Percentiles rank a stretch among this genome's conserved stretches.
These are phyloP conservation scores for Aurelia aurita complex sp. Pacific DNA, from an alignment of 30 jellyfish, hydroid and myxozoan species.

Conservation along the genomic window DNA sequence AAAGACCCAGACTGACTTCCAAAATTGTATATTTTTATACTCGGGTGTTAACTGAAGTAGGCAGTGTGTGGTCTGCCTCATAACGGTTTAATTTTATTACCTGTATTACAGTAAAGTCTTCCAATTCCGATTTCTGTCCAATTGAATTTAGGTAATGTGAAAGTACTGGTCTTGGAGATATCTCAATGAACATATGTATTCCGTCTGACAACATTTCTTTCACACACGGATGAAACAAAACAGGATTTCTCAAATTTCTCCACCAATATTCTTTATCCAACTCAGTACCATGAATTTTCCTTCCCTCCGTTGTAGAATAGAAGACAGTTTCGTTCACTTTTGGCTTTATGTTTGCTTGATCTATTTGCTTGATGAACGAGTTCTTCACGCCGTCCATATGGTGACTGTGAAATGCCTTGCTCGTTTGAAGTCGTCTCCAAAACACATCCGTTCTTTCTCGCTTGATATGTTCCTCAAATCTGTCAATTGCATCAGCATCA, in stretches of 20 bases:
- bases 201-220: slow-evolving; percentile 22
- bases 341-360: slow-evolving; percentile 23
- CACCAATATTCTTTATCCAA: slow-evolving; percentile 46
- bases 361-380: slow-evolving; percentile 12
- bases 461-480: slow-evolving; percentile 12
- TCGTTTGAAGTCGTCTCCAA: slow-evolving; percentile 30
- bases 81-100: background rate
- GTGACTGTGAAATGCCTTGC: slow-evolving; percentile 63
- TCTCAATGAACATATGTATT: slow-evolving; percentile 13
- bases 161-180: slow-evolving; percentile 59
- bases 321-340: slow-evolving; percentile 12
- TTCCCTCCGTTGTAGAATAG: slow-evolving; percentile 43
- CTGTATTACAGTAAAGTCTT: slow-evolving; percentile 40
- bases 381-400: slow-evolving; percentile 56
- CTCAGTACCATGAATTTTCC: slow-evolving; percentile 11
- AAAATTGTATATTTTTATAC: too few species aligned
- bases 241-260: slow-evolving; percentile 47
- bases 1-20: too few species aligned
- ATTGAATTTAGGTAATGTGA: slow-evolving; percentile 30
- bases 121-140: slow-evolving; percentile 19
- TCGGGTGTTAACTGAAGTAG: too few species aligned
- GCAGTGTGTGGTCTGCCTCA: too few species aligned
- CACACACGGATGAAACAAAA: slow-evolving; percentile 22
- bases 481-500: slow-evolving; percentile 43
- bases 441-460: background rate